Evolutionary conservation across 2,113 vertebrate genomes (phyloP).

Genomic region (Taurulus bubalis): DNA sequence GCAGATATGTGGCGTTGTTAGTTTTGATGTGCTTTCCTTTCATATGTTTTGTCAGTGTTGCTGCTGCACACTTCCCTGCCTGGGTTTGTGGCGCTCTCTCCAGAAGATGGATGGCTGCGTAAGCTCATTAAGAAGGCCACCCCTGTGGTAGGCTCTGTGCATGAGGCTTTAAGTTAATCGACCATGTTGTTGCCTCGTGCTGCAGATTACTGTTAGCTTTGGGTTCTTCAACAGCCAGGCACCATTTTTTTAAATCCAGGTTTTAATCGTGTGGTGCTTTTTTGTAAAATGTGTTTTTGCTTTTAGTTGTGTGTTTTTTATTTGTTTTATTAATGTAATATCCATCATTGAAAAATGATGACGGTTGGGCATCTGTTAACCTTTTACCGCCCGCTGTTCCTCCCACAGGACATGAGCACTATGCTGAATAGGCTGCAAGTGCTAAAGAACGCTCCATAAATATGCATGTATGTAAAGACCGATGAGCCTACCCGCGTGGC

Average conservation of each 20-base stretch:
- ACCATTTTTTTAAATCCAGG: background rate
- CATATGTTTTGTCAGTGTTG: background rate
- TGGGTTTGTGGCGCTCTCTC: constrained; percentile 24
- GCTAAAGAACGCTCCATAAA: background rate
- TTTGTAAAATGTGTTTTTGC: background rate
- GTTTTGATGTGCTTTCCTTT: background rate
- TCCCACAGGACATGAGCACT: background rate
- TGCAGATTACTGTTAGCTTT: constrained; percentile 32
- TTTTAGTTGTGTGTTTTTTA: background rate
- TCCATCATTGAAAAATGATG: constrained; percentile 10
- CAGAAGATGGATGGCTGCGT: constrained; percentile 47
- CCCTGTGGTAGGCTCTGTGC: constrained; percentile 32
- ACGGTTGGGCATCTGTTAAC: constrained; percentile 7
- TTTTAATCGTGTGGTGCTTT: background rate
- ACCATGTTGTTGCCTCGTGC: constrained; percentile 25
- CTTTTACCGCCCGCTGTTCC: background rate
- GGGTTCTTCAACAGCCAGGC: constrained; percentile 12
- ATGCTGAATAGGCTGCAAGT: background rate
- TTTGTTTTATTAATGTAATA: background rate
- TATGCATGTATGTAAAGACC: background rate
- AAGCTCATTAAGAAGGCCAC: constrained; percentile 55
- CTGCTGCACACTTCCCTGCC: constrained; percentile 1
- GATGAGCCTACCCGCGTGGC: background rate
- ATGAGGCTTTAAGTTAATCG: constrained; percentile 27
- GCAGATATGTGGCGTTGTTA: background rate